Percentiles rank a stretch among this genome's conserved stretches.
Conservation (phyloP, 2,113 vertebrate genomes). For the Protobothrops flavoviridis region DNA sequence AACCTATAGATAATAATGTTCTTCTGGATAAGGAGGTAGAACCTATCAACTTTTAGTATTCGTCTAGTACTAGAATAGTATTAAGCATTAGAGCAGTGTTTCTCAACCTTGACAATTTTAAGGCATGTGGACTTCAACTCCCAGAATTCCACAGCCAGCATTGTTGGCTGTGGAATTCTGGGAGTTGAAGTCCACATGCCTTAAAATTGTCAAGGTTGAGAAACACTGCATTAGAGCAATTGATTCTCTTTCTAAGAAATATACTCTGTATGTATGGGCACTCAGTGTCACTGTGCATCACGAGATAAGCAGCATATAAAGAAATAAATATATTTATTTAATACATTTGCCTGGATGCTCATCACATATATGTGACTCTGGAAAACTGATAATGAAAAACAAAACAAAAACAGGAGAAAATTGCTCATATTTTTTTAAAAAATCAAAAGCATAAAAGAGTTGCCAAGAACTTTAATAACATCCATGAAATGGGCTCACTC, state of each 20-base stretch:
- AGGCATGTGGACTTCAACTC: too few species aligned
- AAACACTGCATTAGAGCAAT: background rate
- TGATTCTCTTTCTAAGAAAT: background rate
- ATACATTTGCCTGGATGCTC: background rate
- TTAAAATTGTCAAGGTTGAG: too few species aligned
- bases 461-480: background rate
- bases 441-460: background rate
- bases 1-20: background rate
- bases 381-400: background rate
- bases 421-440: background rate
- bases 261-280: background rate
- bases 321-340: background rate
- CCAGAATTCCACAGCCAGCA: too few species aligned
- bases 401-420: background rate
- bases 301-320: background rate
- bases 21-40: background rate
- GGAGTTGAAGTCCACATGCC: too few species aligned
- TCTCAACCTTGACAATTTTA: too few species aligned
- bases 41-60: background rate
- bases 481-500: background rate
- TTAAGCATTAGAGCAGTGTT: background rate
- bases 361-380: background rate
- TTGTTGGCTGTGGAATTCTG: too few species aligned
- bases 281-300: background rate
- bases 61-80: background rate